phyloP scores from a whole-genome alignment of 2,113 vertebrate genomes.

The Phycodurus eques region DNA sequence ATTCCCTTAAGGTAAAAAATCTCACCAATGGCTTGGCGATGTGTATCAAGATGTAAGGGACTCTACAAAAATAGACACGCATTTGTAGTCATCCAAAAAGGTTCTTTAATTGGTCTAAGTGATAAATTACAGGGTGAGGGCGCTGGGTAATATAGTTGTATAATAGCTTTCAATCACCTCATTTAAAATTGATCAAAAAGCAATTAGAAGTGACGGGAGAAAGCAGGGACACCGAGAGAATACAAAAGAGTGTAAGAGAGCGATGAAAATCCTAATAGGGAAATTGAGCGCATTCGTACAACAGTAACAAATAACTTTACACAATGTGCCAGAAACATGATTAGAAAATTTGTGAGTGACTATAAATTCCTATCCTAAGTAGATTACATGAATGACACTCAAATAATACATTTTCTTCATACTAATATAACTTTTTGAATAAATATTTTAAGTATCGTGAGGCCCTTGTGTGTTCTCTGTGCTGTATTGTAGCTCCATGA shows the following conservation, averaged over 20 bases:
- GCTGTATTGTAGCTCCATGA: conserved; percentile 47
- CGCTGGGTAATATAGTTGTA: conserved; percentile 72
- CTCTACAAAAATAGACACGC: neutral
- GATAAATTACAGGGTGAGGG: conserved; percentile 74
- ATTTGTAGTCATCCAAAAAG: conserved; percentile 55
- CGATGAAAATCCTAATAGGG: conserved; percentile 48
- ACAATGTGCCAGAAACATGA: conserved; percentile 47
- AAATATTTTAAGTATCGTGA: conserved; percentile 45
- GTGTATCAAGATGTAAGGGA: neutral
- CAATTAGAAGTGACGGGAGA: conserved; percentile 33
- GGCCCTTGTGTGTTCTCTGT: conserved; percentile 61
- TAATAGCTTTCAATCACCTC: conserved; percentile 72
- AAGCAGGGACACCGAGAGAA: conserved; percentile 38
- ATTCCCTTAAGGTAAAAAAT: too few species aligned
- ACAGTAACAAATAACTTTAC: conserved; percentile 54
- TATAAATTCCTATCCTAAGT: conserved; percentile 63
- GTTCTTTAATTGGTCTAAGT: conserved; percentile 72
- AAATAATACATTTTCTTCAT: conserved; percentile 59
- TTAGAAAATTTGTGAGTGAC: conserved; percentile 60
- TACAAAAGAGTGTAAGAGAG: conserved; percentile 60
- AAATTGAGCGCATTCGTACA: conserved; percentile 43
- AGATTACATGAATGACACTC: conserved; percentile 61
- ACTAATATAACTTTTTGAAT: conserved; percentile 50
- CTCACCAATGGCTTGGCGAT: neutral
- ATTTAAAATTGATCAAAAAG: conserved; percentile 65